phyloP scores from a whole-genome alignment of 1,140 invertebrate species.

The Sipha flava region DNA sequence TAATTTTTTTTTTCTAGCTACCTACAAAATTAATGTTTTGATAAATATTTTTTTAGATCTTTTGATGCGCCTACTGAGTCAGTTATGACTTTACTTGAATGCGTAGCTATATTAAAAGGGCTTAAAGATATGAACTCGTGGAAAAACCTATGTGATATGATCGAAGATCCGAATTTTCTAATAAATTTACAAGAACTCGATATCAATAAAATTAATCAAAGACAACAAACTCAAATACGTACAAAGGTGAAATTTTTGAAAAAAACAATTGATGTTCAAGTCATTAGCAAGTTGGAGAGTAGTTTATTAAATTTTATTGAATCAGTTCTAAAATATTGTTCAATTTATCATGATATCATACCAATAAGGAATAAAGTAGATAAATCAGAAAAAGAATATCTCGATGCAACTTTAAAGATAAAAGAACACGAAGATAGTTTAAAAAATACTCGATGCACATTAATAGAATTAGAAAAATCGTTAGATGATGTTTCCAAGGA shows the following conservation, averaged over 20 bases:
- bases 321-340: conserved; percentile 75
- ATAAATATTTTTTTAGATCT: conserved; percentile 51
- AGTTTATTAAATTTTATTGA: conserved; percentile 75
- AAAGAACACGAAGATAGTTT: background rate
- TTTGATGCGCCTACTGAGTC: conserved; percentile 80
- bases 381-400: conserved; percentile 56
- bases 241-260: conserved; percentile 53
- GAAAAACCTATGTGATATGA: conserved; percentile 82
- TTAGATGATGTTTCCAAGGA: background rate
- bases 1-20: no score
- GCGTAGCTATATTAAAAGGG: conserved; percentile 71
- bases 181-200: conserved; percentile 73
- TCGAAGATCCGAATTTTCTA: conserved; percentile 79
- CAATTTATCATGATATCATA: conserved; percentile 73
- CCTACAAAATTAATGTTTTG: background rate
- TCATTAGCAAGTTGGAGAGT: conserved; percentile 68
- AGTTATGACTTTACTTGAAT: conserved; percentile 73
- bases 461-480: background rate
- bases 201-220: conserved; percentile 65
- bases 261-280: conserved; percentile 56
- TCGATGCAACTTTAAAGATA: background rate
- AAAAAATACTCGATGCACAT: background rate
- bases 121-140: conserved; percentile 69
- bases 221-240: conserved; percentile 52
- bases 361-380: conserved; percentile 78